Evolutionary conservation across 1,140 invertebrate species (phyloP), one percentile per base, ranked within the genome.

Genomic region (Brachionus calyciflorus): DNA sequence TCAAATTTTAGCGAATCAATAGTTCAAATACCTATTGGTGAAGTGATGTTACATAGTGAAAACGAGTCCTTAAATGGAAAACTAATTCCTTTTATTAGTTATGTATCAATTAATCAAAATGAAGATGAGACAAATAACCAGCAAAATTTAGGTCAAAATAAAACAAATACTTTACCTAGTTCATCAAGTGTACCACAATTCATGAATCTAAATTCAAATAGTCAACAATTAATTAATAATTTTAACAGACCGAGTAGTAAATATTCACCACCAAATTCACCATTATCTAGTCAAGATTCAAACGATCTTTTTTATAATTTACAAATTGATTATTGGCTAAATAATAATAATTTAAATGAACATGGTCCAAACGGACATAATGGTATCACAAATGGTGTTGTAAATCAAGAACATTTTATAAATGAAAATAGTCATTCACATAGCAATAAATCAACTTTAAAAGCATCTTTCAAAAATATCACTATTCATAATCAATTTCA

Each of bases 111-210:
- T 2, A 44, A 28, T 44, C 40, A 65, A 46, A 65, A 44, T 65
- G 60, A 65, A 0, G 60, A 65, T 3, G 60, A 37, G 9, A 37
- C 33, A 37, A 37, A 9, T 37, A 65, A 12, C 10, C 10, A 12
- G 37, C 10, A 3, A 63, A 41, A 14, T 28, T 12, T 30, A 30
- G 28, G 17, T n/a, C n/a, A n/a, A n/a, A n/a, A n/a, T n/a, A 65
- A 65, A 24, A n/a, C 19, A 4, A 33, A 28, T 30, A 65, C 19
- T 46, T 24, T 65, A 24, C 44, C 60, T 9, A 65, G 37, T 14
- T 65, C 60, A 19, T 65, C 60, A 2, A 65, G 60, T 65, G 41
- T 65, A 37, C 60, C 60, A 46, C 60, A 65, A 14, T 65, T 65
- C 44, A 24, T 65, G 17, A 65, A 60, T 14, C 17, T 60, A 10